Evolutionary conservation across 2,797 vertebrate genomes (phyloP), one percentile per base, ranked within the genome.

Genomic region (Bradypodion pumilum): DNA sequence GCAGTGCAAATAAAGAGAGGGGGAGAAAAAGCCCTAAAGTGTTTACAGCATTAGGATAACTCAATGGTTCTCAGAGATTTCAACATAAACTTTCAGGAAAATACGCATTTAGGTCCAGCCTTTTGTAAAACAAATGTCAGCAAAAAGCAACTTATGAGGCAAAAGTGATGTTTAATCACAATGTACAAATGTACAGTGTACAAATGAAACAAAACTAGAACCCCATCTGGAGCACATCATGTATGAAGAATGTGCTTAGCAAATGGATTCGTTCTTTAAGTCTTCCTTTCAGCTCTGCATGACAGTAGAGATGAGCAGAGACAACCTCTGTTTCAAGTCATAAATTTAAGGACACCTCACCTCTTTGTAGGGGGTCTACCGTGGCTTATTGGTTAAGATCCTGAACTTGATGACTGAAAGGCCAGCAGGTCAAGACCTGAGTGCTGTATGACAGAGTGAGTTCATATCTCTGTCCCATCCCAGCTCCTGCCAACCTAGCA

Each of bases 211-310:
- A 32, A 56, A 81, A 89, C 83, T 63, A 83, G 86, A 85, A 94
- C 90, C 88, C 92, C 92, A 94, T 94, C 91, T 95, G 94, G 88
- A 91, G 88, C 92, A 92, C 93, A 90, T 93, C 91, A 81, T 59
- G 78, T 40, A 89, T 91, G 1, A 91, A 79, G 90, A 93, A 90
- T 86, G 90, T 87, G 93, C 85, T 93, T 92, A 94, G 91, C 91
- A 29, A 4, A 92, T 78, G 90, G 82, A 92, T 81, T 73, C 89
- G 44, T 75, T 90, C 79, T 27, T 83, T 86, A 83, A 93, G 88
- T 84, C 85, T n/a, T 68, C 73, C 83, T 69, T 32, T 35, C 83
- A 62, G 29, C 62, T 86, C 62, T 80, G 21, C 72, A 56, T 75
- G 83, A 83, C 19, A 66, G 8, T 29, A 40, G 23, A n/a, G 16